These are phyloP conservation scores for Gari tellinella DNA, from an alignment of 2,888 invertebrate species.

Conservation along the genomic window DNA sequence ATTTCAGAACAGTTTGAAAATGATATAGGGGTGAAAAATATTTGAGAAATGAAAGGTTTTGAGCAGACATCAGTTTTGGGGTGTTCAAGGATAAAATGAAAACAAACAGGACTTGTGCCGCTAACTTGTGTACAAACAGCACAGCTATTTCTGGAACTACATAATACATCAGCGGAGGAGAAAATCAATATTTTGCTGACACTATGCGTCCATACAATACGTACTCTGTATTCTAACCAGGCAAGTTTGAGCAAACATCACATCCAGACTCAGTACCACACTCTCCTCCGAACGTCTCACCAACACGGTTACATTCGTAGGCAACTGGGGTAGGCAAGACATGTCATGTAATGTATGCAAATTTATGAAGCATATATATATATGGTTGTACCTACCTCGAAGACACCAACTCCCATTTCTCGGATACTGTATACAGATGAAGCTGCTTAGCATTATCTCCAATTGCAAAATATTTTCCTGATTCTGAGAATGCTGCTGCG, in stretches of 20 bases:
- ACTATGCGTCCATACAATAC: conserved; percentile 2
- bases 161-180: conserved; percentile 19
- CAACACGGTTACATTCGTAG: no score
- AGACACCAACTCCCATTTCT: conserved; percentile 34
- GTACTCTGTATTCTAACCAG: conserved; percentile 3
- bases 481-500: conserved; percentile 70
- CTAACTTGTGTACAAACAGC: no score
- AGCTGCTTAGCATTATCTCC: conserved; percentile 79
- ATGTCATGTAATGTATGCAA: neutral
- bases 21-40: no score
- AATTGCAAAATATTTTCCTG: conserved; percentile 73
- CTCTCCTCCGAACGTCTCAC: no score
- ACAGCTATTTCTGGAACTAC: conserved; percentile 35
- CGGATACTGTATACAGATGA: conserved; percentile 62
- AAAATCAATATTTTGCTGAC: conserved; percentile 46
- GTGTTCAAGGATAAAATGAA: neutral
- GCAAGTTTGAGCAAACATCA: conserved; percentile 13
- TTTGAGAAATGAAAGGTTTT: no score
- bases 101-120: conserved; percentile 2
- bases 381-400: conserved; percentile 34
- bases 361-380: neutral
- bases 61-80: no score
- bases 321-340: no score
- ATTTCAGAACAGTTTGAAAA: no score
- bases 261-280: neutral